phyloP scores from a whole-genome alignment of 2,888 invertebrate species.

The Pimpla rufipes region DNA sequence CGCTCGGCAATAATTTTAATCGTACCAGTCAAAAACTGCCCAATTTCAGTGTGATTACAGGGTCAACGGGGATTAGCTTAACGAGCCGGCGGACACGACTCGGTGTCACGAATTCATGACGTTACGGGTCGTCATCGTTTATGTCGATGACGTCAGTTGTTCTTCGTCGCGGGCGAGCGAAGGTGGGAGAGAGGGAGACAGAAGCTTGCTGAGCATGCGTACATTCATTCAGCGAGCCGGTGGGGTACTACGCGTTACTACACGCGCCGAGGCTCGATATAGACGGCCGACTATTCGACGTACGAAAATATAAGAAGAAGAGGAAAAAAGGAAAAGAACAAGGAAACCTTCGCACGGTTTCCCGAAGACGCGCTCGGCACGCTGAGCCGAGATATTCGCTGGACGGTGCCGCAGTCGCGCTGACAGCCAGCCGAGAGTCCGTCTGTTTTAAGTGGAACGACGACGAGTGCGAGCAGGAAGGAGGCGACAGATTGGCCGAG shows the following conservation, averaged over 20 bases:
- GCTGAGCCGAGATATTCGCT: neutral
- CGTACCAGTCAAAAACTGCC: neutral
- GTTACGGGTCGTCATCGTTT: conserved; percentile 35
- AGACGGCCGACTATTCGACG: conserved; percentile 25
- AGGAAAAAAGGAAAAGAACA: conserved; percentile 13
- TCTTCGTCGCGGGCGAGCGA: too few species aligned
- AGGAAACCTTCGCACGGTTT: neutral
- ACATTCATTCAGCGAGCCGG: conserved; percentile 21
- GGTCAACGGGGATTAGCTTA: neutral
- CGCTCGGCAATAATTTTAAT: neutral
- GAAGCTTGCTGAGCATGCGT: conserved; percentile 35
- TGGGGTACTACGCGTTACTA: conserved; percentile 23
- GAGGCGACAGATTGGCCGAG: neutral
- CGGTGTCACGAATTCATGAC: conserved; percentile 36
- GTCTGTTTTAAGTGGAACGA: neutral
- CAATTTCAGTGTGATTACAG: neutral
- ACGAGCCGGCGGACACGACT: neutral
- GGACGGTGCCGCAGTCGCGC: conserved; percentile 10
- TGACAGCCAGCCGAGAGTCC: conserved; percentile 7
- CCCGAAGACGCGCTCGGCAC: neutral
- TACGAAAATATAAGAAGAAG: conserved; percentile 5
- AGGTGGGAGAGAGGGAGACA: neutral
- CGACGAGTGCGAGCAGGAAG: neutral
- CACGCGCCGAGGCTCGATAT: conserved; percentile 9
- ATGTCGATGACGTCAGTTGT: conserved; percentile 34